Evolutionary conservation across 1,140 invertebrate genomes (phyloP).

Genomic region (Apis dorsata): DNA sequence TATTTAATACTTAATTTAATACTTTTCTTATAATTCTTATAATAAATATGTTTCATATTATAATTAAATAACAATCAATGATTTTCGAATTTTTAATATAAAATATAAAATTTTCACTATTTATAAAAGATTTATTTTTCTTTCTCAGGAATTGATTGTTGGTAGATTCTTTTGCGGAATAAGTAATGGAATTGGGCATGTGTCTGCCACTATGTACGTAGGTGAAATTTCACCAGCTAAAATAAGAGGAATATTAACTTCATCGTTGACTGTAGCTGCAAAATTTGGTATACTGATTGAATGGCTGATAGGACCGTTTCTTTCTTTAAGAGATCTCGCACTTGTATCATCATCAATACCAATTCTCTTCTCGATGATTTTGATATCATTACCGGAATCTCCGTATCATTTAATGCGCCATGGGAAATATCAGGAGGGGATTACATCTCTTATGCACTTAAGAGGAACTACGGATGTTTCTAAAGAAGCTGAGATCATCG

Average conservation of each 20-base stretch:
- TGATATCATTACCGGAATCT: conserved; percentile 86
- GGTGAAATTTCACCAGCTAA: conserved; percentile 83
- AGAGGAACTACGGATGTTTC: conserved; percentile 81
- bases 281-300: conserved; percentile 83
- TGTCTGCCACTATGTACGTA: conserved; percentile 83
- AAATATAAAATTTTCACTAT: not conserved
- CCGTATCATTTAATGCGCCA: conserved; percentile 84
- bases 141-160: conserved; percentile 51
- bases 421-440: conserved; percentile 81
- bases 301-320: conserved; percentile 83
- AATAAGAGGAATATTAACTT: conserved; percentile 84
- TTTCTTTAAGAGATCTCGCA: conserved; percentile 81
- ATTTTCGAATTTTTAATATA: not conserved
- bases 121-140: not conserved
- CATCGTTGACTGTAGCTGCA: conserved; percentile 81
- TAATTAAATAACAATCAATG: no score
- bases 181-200: conserved; percentile 83
- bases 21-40: not conserved
- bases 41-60: no score
- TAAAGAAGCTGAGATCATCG: conserved; percentile 83
- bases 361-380: conserved; percentile 81
- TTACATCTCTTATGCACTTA: conserved; percentile 81
- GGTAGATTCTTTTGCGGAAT: conserved; percentile 81
- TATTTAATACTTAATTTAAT: not conserved
- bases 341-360: conserved; percentile 80